Conservation (phyloP, 2,113 vertebrate species). For the Pluvianellus socialis region DNA sequence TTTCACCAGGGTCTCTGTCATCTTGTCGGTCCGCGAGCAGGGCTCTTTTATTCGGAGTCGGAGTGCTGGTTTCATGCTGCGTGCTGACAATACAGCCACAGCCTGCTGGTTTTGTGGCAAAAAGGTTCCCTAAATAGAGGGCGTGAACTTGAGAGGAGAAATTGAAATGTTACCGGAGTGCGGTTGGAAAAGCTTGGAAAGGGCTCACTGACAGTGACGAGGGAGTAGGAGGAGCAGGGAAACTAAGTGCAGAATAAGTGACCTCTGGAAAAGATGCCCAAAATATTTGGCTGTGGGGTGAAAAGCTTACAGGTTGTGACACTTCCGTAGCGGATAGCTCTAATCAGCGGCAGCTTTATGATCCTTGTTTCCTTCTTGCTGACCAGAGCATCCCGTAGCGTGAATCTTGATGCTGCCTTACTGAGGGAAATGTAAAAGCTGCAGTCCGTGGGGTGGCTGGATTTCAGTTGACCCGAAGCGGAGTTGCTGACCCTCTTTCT, state of each 20-base stretch:
- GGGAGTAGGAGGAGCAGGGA: neutral
- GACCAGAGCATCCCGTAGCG: neutral
- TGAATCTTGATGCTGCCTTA: neutral
- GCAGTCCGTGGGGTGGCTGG: neutral
- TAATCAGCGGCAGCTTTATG: neutral
- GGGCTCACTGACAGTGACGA: neutral
- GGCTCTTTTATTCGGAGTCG: neutral
- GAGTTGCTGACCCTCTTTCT: neutral
- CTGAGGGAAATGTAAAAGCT: neutral
- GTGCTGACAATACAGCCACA: neutral
- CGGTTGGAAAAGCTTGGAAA: neutral
- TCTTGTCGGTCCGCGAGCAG: neutral
- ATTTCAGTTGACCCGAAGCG: neutral
- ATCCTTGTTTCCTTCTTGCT: neutral
- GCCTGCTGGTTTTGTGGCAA: neutral
- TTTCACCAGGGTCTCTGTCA: neutral
- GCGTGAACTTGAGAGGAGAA: neutral
- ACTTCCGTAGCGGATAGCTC: neutral
- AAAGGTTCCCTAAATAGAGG: neutral
- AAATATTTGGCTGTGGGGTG: neutral
- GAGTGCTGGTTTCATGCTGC: neutral
- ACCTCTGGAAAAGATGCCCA: neutral
- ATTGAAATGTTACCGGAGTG: neutral
- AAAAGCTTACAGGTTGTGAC: neutral
- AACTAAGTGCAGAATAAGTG: neutral